Evolutionary conservation across 2,888 invertebrate species (phyloP), one percentile per base, ranked within the genome.

Genomic region (Phaonia tiefii): DNA sequence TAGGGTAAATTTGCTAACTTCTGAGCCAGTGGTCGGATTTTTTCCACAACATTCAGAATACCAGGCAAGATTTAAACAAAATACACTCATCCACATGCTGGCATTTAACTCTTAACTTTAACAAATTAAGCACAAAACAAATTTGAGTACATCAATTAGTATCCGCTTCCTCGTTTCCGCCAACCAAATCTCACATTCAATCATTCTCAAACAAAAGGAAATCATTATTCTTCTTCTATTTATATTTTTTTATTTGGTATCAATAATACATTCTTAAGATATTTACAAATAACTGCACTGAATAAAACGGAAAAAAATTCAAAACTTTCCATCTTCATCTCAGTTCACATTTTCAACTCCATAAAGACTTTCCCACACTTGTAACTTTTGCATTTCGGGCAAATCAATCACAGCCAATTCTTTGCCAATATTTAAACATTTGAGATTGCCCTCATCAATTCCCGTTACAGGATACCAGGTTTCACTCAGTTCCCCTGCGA

Each of bases 301-400:
- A 49, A 49, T 17, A 37, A 37, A 4, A 37, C 37, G 15, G 46
- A 46, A 46, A 46, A 2, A 7, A 15, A 2, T 8, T 15, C 49
- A 49, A 7, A n/a, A n/a, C 37, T 7, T 37, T 10, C 4, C 37
- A 37, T 37, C 37, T 37, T 37, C 10, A 37, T 37, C n/a, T n/a
- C n/a, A n/a, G n/a, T n/a, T 31, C n/a, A 11, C 22, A 46, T 42
- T 70, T 17, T 56, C 56, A 5, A 25, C 71, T 25, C 85, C 80
- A 58, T 89, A 90, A 26, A 90, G 79, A 69, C 83, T 86, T 37
- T 89, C 86, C 90, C 90, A 90, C 2, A 87, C 80, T 63, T 83
- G 69, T 7, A 90, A 71, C 79, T 89, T 88, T 15, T 82, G 63
- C 13, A 86, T 76, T 79, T 90, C 90, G 2, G 90, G 90, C 63